Conservation (phyloP, 2,888 invertebrate species). For the Athalia rosae region DNA sequence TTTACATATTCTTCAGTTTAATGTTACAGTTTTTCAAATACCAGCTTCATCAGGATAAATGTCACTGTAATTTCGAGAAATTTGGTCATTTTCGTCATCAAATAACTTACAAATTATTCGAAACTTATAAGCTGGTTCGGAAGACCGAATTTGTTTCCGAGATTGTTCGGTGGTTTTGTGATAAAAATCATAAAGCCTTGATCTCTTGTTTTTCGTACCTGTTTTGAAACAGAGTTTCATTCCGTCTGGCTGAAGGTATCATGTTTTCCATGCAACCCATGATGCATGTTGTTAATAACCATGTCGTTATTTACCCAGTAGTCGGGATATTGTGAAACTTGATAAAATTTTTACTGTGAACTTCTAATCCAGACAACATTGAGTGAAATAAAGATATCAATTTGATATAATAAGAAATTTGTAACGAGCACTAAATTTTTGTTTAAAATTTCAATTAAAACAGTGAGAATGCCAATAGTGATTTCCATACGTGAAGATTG, state of each 20-base stretch:
- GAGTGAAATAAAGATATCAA: conserved; percentile 36
- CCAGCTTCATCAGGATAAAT: background rate
- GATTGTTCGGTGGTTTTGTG: conserved; percentile 32
- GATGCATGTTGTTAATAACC: conserved; percentile 15
- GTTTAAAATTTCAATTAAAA: conserved; percentile 10
- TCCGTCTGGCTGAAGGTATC: conserved; percentile 19
- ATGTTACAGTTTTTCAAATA: conserved; percentile 4
- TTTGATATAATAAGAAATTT: conserved; percentile 34
- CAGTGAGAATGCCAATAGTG: conserved; percentile 18
- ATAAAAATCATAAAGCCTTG: conserved; percentile 29
- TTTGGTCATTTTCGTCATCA: conserved; percentile 9
- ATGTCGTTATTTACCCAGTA: conserved; percentile 40
- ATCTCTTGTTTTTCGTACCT: conserved; percentile 34
- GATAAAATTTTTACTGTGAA: background rate
- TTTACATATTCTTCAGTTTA: conserved; percentile 19
- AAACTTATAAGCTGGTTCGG: conserved; percentile 15
- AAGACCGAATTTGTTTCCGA: conserved; percentile 10
- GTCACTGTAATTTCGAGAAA: background rate
- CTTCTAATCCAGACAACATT: conserved; percentile 48
- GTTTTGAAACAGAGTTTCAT: conserved; percentile 29
- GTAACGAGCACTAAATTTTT: conserved; percentile 25
- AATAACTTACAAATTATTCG: background rate
- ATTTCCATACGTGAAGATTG: conserved; percentile 6
- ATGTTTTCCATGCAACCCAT: conserved; percentile 22
- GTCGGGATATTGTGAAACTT: conserved; percentile 13